Evolutionary conservation across 2,113 vertebrate species (phyloP).

Genomic region (Martes martes): DNA sequence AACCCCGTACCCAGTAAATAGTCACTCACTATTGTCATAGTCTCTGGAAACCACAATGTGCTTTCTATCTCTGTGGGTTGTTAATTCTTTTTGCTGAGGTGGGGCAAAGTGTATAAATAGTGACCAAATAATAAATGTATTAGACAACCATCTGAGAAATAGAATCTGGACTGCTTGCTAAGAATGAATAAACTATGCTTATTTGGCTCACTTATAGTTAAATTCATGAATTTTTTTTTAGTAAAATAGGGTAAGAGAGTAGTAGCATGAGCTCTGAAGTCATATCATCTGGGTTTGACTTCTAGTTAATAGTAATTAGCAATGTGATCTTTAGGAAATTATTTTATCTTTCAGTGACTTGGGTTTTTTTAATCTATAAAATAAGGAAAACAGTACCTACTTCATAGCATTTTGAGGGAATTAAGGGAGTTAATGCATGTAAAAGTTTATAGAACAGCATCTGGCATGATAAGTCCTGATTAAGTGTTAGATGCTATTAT

Average conservation of each 20-base stretch:
- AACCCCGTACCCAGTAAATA: background rate
- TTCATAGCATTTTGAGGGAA: background rate
- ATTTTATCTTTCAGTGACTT: background rate
- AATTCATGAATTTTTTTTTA: background rate
- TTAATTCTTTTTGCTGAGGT: background rate
- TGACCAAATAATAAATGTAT: background rate
- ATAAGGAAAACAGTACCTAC: background rate
- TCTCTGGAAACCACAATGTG: background rate
- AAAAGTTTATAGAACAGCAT: background rate
- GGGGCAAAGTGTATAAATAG: background rate
- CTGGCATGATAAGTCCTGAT: background rate
- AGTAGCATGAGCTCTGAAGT: background rate
- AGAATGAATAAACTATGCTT: background rate
- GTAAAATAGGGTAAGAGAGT: background rate
- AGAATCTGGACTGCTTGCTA: background rate
- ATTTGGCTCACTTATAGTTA: background rate
- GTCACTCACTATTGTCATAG: background rate
- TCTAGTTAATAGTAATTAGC: background rate
- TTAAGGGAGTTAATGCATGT: background rate
- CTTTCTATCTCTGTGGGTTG: background rate
- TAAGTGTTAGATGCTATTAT: background rate
- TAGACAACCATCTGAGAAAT: background rate
- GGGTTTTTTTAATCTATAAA: background rate
- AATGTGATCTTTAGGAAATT: background rate
- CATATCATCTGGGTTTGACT: background rate